Conservation (phyloP, 2,113 vertebrate species). For the Mesembrinibis cayennensis region DNA sequence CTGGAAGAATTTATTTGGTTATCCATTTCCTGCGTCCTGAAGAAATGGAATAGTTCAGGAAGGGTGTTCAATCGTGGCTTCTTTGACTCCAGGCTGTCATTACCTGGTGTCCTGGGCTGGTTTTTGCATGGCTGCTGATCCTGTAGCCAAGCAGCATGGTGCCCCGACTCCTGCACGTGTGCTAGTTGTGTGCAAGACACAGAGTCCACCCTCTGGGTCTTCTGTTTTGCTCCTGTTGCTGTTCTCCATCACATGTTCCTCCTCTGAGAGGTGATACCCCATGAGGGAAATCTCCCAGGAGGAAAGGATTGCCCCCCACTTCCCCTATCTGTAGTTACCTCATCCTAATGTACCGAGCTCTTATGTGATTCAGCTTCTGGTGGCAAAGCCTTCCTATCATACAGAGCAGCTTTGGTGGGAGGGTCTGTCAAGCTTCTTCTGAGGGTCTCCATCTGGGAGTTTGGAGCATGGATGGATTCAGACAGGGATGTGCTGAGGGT, state of each 20-base stretch:
- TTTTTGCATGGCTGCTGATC: background rate
- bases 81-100: background rate
- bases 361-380: background rate
- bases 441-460: background rate
- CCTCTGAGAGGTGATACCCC: background rate
- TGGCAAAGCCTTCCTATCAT: background rate
- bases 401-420: background rate
- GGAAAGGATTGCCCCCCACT: background rate
- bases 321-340: fast-evolving
- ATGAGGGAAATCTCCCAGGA: background rate
- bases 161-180: fast-evolving
- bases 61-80: background rate
- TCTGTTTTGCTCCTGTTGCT: background rate
- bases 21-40: background rate
- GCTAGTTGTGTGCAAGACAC: background rate
- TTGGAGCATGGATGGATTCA: background rate
- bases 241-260: background rate
- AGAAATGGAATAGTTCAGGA: background rate
- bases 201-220: fast-evolving
- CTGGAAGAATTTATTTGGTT: background rate
- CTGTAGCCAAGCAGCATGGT: fast-evolving
- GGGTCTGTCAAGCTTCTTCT: background rate
- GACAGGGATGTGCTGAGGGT: fast-evolving
- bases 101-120: background rate
- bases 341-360: background rate